Evolutionary conservation across 2,113 vertebrate genomes (phyloP).

Genomic region (Syrrhaptes paradoxus): DNA sequence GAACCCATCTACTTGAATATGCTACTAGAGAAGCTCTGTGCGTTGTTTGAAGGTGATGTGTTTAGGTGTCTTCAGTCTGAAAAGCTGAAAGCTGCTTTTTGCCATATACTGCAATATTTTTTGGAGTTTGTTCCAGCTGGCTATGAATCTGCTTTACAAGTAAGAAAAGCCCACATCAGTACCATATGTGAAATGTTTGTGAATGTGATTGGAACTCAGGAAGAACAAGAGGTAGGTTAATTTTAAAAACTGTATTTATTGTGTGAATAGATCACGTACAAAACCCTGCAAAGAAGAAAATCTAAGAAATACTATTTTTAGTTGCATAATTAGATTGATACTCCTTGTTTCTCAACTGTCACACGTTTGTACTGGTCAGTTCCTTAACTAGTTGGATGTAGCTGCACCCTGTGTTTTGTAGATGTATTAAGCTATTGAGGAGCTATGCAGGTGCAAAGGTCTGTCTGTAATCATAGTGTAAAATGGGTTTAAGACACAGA

Average conservation of each 20-base stretch:
- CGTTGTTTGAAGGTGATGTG: slow-evolving; percentile 76
- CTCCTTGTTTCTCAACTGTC: background rate
- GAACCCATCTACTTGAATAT: slow-evolving; percentile 87
- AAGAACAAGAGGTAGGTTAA: slow-evolving; percentile 80
- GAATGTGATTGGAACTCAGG: slow-evolving; percentile 79
- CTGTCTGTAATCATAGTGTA: background rate
- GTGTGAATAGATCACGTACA: background rate
- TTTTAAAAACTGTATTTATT: background rate
- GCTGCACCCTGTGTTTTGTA: background rate
- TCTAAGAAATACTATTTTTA: background rate
- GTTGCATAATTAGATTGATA: background rate
- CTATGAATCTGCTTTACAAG: slow-evolving; percentile 80
- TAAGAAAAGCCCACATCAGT: slow-evolving; percentile 78
- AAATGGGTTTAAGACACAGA: background rate
- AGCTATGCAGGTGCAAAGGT: background rate
- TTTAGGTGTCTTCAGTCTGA: slow-evolving; percentile 71
- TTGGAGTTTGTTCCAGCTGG: slow-evolving; percentile 81
- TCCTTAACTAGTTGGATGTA: background rate
- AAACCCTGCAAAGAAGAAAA: background rate
- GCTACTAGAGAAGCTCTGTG: slow-evolving; percentile 85
- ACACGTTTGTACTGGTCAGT: background rate
- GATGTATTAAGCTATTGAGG: background rate
- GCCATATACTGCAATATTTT: slow-evolving; percentile 86
- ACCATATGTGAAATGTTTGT: slow-evolving; percentile 82
- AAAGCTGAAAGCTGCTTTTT: slow-evolving; percentile 83